Base-by-base conservation (phyloP, 2,113 vertebrate genomes). In the Esox niger region DNA sequence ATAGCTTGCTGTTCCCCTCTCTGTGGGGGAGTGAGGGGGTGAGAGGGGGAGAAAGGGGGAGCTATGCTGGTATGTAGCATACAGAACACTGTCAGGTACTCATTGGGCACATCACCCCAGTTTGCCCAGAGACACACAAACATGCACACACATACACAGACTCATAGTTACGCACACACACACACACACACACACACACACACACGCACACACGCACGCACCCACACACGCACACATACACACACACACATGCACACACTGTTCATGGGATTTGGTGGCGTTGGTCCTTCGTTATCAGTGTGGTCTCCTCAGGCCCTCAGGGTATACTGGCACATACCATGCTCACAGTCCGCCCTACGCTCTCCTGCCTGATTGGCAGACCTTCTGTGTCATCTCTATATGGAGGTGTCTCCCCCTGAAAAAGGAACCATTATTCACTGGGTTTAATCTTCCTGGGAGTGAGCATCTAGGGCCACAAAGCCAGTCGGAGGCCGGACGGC, bases 261-360 rank as follows among this genome's bases (percentile, higher is more conserved):
- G 20, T 21, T n/a, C 54, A 23, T 3, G 54, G 54, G 63, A 62
- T 23, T 73, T 62, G 61, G 65, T 73, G 55, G 23, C 55, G 62
- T 33, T 6, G 46, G 33, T 27, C 58, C 62, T 6, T 67, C 70
- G 33, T 69, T 66, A 69, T 35, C 66, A 69, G 75, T n/a, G n/a
- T n/a, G 62, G 15, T 21, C 11, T 33, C 35, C 2, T 43, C 35
- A 10, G 6, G 25, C 31, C 63, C 27, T 29, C 2, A 7, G 8
- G 23, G 8, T 2, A 58, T 20, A 52, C 27, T 20, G 52, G 52
- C 15, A 33, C 62, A 46, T n/a, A 15, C 10, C 67, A 55, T 3
- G 1, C 13, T 43, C 55, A 27, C 55, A 57, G 27, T 57, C 55
- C 26, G 29, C 25, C 55, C 55, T 27, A 26, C 17, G 27, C 20